Evolutionary conservation across 30 jellyfish, hydroid and myxozoan species (phyloP).

Genomic region (Hydractinia symbiolongicarpus): DNA sequence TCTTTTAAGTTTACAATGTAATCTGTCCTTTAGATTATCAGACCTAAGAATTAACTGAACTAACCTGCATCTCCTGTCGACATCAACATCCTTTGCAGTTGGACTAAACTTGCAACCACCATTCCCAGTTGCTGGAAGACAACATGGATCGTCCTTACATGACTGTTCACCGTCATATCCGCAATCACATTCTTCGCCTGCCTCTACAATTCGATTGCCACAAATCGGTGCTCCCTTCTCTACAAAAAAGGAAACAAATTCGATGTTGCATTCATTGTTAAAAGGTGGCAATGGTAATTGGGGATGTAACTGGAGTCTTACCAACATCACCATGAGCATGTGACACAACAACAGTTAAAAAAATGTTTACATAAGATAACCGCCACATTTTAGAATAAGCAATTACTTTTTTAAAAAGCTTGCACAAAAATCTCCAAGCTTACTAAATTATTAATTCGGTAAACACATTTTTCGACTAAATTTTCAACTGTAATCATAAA

Average conservation of each 20-base stretch:
- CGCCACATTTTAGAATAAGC: too few relatives aligned
- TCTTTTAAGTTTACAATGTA: too few relatives aligned
- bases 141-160: slow-evolving; percentile 57
- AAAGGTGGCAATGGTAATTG: neutral
- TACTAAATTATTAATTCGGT: too few relatives aligned
- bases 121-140: slow-evolving; percentile 36
- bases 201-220: slow-evolving; percentile 81
- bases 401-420: too few relatives aligned
- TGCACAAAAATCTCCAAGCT: too few relatives aligned
- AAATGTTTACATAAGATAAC: too few relatives aligned
- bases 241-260: neutral
- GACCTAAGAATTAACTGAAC: neutral
- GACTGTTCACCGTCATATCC: slow-evolving; percentile 73
- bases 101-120: slow-evolving; percentile 34
- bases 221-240: slow-evolving; percentile 82
- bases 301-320: neutral
- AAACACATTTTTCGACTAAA: too few relatives aligned
- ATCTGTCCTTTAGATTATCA: neutral
- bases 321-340: neutral
- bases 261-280: too few relatives aligned
- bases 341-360: too few relatives aligned
- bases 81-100: slow-evolving; percentile 25
- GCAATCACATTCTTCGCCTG: slow-evolving; percentile 84
- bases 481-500: too few relatives aligned
- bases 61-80: slow-evolving; percentile 38